Conservation (phyloP, 2,797 vertebrate genomes). For the Hydrolagus colliei region DNA sequence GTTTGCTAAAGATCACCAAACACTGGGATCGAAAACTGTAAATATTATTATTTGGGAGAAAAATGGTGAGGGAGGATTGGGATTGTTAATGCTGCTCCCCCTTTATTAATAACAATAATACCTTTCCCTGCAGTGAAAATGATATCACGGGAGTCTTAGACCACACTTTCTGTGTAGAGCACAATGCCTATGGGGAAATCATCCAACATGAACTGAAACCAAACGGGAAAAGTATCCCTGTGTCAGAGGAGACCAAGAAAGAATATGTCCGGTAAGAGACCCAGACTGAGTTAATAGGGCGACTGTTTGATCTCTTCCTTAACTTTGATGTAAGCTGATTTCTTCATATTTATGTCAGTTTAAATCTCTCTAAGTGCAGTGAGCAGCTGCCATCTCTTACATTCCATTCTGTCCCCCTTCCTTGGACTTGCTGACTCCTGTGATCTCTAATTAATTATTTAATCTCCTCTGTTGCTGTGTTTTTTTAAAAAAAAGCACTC, state of each 20-base stretch:
- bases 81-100: background rate
- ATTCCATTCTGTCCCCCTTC: no score
- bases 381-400: no score
- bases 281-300: background rate
- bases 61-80: background rate
- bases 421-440: no score
- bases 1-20: background rate
- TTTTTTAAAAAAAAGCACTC: no score
- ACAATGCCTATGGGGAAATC: conserved; percentile 93
- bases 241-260: conserved; percentile 86
- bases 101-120: conserved; percentile 32
- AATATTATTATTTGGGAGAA: background rate
- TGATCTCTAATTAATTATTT: no score
- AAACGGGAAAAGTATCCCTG: conserved; percentile 84
- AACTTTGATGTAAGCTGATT: no score
- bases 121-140: conserved; percentile 65
- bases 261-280: conserved; percentile 77
- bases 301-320: background rate
- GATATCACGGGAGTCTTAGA: conserved; percentile 95
- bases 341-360: no score
- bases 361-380: no score
- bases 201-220: conserved; percentile 96
- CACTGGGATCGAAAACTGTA: no score
- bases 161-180: conserved; percentile 94
- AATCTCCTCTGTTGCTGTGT: no score